Percentiles rank a stretch among this genome's conserved stretches.
Evolutionary conservation across 2,797 vertebrate genomes (phyloP).

Genomic region (Meda fulgida): DNA sequence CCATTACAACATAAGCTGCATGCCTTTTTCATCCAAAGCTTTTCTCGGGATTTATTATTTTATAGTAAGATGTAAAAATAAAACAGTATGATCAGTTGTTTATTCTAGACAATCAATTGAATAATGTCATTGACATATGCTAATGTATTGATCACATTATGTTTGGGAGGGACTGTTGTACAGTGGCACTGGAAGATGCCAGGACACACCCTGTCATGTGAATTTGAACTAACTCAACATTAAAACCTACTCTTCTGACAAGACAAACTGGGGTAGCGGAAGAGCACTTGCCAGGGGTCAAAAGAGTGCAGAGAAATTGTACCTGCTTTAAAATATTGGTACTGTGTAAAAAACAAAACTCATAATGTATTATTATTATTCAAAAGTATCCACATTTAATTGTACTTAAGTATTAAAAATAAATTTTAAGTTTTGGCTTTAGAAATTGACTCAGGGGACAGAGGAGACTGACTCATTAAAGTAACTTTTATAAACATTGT

Average conservation of each 20-base stretch:
- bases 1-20: slow-evolving; percentile 4
- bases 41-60: background rate
- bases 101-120: background rate
- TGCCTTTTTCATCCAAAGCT: background rate
- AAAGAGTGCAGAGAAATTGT: background rate
- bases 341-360: background rate
- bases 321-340: background rate
- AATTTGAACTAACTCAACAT: background rate
- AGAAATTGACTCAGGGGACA: background rate
- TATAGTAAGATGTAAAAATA: background rate
- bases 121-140: background rate
- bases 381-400: background rate
- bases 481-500: background rate
- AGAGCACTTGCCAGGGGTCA: background rate
- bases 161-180: slow-evolving; percentile 7
- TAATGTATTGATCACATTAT: background rate
- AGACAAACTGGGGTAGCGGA: background rate
- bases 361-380: too few species aligned
- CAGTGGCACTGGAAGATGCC: background rate
- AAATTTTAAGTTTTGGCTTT: background rate
- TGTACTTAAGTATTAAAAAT: background rate
- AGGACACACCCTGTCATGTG: background rate
- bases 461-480: background rate
- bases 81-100: background rate
- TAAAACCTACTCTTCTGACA: slow-evolving; percentile 11